Base-by-base conservation (phyloP, 2,888 invertebrate species). In the Cheilosia grossa region DNA sequence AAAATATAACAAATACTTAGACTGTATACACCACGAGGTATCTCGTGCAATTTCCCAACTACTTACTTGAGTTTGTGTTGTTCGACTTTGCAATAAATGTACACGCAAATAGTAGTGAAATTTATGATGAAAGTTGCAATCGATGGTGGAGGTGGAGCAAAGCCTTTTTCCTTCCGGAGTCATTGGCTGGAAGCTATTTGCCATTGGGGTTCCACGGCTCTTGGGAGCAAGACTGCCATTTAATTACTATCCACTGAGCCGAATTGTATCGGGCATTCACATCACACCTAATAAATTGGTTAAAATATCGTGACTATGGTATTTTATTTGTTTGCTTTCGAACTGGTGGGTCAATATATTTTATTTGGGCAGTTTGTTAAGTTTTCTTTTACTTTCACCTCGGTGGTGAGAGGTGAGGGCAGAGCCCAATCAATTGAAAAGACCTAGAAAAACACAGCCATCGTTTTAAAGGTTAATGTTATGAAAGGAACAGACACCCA, bases 1-100 rank as follows among this genome's bases (percentile, higher is more conserved):
- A 53, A 53, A n/a, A 21, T 17, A 44, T 53, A 59, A 37, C n/a
- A 30, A 42, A 33, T 33, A 21, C 40, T n/a, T 51, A 9, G 49
- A 24, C 42, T 6, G 15, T n/a, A 47, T 47, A 44, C 15, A 40
- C 19, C 66, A 40, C 51, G 37, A 61, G 27, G 13, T 63, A 69
- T 64, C 51, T 77, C 77, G 70, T 75, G 75, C 63, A 44, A 21
- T 64, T 64, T 49, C 30, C 21, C 27, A 53, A 49, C 49, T 19
- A 15, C 58, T 33, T 70, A 24, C 24, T 21, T 21, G 47, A 40
- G 47, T 27, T 70, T 58, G 37, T 47, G 24, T 58, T 70, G 30
- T 30, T 40, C 59, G 51, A 51, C 42, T 61, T 51, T 47, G 47
- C 47, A 24, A 44, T 30, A 7, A 37, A 24, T 17, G n/a, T 54